Evolutionary conservation across 2,888 invertebrate species (phyloP), one percentile per base, ranked within the genome.

Genomic region (Sthenelais limicola): DNA sequence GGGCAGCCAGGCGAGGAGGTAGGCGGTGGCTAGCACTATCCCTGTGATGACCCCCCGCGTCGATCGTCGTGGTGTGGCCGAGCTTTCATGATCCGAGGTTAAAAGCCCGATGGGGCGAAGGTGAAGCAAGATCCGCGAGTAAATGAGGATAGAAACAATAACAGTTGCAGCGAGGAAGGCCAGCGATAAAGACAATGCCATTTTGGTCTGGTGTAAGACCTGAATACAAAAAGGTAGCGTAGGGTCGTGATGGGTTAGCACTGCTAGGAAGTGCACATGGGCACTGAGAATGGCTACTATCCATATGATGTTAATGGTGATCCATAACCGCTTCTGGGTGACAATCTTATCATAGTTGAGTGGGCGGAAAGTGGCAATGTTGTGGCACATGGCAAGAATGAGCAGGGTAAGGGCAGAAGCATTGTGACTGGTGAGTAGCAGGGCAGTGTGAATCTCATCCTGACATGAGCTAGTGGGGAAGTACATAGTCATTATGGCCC

Each of bases 401-500:
- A 76, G 51, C 24, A 77, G 69, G 9, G 75, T 52, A 26, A 76
- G 54, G n/a, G 76, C 76, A 12, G 49, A 35, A 5, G 77, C 74
- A 49, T 77, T 76, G 73, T 76, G 74, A 18, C 76, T 71, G 3
- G 73, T 62, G 54, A 77, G 52, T 30, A 76, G 35, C 32, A 77
- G 58, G 30, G 74, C 71, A 4, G 68, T 70, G 68, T 77, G 76
- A 67, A 77, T 77, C 74, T 76, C 74, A 15, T 74, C 74, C 73
- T 75, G 75, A 33, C 77, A 77, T 48, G 75, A 38, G 38, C 74
- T 74, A 58, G 33, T 26, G 18, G 77, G 74, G 71, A 77, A 77
- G 69, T 77, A 77, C 48, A 62, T 48, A 9, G 76, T 76, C 74
- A 76, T 74, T 28, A 77, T 58, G 24, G 76, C 76, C 77, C 77